Conservation (phyloP, 1,140 invertebrate species). For the Temnothorax nylanderi region DNA sequence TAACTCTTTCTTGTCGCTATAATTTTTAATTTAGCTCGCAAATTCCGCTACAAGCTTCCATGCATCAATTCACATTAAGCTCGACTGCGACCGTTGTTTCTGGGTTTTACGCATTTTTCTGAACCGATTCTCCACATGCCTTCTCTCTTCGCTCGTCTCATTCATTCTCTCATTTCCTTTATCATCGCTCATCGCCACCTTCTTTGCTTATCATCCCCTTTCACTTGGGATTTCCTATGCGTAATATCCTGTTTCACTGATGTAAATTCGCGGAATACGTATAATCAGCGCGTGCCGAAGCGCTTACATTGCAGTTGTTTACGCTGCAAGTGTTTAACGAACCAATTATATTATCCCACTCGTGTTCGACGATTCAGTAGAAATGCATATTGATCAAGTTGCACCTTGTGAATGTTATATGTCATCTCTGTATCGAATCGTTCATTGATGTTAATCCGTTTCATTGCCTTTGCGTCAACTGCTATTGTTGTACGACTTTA, state of each 20-base stretch:
- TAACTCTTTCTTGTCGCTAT: background rate
- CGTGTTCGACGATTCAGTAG: conserved; percentile 29
- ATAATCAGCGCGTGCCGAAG: background rate
- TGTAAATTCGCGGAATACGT: background rate
- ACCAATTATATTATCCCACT: conserved; percentile 44
- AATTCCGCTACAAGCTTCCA: conserved; percentile 1
- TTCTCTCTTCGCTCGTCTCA: background rate
- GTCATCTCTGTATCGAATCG: background rate
- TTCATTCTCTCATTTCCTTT: background rate
- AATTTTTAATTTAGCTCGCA: background rate
- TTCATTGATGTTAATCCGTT: conserved; percentile 46
- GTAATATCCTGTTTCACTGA: background rate
- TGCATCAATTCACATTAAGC: background rate
- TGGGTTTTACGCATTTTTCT: conserved; percentile 10
- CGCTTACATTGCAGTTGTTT: background rate
- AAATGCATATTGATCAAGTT: conserved; percentile 11
- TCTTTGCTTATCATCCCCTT: background rate
- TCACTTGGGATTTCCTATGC: background rate
- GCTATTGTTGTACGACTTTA: background rate
- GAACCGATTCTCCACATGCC: background rate
- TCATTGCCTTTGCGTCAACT: background rate
- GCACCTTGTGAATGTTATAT: background rate
- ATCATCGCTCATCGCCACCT: background rate
- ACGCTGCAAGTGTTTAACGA: conserved; percentile 13
- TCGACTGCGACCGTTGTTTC: conserved; percentile 1